These are phyloP conservation scores for Congeria kusceri DNA, from an alignment of 2,888 invertebrate genomes.

Conservation along the genomic window DNA sequence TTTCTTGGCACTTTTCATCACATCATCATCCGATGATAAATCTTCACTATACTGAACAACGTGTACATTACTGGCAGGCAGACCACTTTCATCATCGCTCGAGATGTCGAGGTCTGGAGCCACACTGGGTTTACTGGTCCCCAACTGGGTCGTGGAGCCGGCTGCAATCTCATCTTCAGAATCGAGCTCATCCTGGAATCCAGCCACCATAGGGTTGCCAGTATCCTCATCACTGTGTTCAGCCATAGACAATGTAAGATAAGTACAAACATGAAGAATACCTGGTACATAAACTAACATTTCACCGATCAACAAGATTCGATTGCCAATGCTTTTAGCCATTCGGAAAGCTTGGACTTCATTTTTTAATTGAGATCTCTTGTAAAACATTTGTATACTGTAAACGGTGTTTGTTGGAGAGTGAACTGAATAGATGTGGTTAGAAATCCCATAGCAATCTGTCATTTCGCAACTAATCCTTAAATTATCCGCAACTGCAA, in stretches of 20 bases:
- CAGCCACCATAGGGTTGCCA: conserved; percentile 88
- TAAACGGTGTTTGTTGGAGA: too few species aligned
- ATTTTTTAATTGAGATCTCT: not conserved
- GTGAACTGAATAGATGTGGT: too few species aligned
- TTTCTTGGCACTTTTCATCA: conserved; percentile 40
- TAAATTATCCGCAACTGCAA: too few species aligned
- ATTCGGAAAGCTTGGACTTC: too few species aligned
- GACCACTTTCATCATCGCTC: conserved; percentile 71
- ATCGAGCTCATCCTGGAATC: conserved; percentile 93
- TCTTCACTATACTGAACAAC: conserved; percentile 50
- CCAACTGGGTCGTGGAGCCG: conserved; percentile 21
- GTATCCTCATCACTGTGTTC: conserved; percentile 72
- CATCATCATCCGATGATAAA: conserved; percentile 61
- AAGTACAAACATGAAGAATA: too few species aligned
- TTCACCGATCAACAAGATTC: too few species aligned
- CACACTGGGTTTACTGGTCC: conserved; percentile 16
- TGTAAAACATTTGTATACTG: too few species aligned
- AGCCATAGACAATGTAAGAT: too few species aligned
- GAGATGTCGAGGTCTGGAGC: conserved; percentile 69
- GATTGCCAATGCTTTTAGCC: too few species aligned
- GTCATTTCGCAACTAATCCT: too few species aligned
- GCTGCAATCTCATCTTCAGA: conserved; percentile 87
- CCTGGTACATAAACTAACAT: too few species aligned
- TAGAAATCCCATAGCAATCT: too few species aligned
- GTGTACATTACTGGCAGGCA: conserved; percentile 43